A percentile compares a stretch with the other conserved stretches of the same genome.
Evolutionary conservation across 1,140 invertebrate species (phyloP).

Genomic region (Heliconius hewitsoni): DNA sequence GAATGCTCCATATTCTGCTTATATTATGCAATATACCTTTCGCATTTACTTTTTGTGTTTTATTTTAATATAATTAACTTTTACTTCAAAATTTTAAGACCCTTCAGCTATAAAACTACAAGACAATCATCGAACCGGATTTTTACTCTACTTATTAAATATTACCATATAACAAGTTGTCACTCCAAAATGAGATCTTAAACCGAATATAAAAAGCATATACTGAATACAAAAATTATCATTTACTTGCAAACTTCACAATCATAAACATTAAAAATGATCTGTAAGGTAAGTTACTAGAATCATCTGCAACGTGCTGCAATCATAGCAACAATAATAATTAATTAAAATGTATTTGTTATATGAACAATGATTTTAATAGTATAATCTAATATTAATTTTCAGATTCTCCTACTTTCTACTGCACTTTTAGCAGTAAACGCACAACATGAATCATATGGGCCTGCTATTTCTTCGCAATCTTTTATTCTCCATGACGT

Average conservation of each 20-base stretch:
- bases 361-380: not conserved
- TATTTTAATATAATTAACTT: slow-evolving; percentile 12
- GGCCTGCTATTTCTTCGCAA: slow-evolving; percentile 29
- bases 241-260: slow-evolving; percentile 17
- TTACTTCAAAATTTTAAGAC: not conserved
- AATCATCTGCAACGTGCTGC: not conserved
- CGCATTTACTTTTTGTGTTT: slow-evolving; percentile 46
- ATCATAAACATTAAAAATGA: slow-evolving; percentile 40
- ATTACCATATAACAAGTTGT: slow-evolving; percentile 11
- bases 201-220: slow-evolving; percentile 36
- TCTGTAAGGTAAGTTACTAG: slow-evolving; percentile 47
- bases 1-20: slow-evolving; percentile 63
- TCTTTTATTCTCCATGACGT: slow-evolving; percentile 27
- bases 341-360: not conserved
- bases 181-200: slow-evolving; percentile 27
- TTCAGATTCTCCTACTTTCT: slow-evolving; percentile 44
- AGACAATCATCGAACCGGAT: slow-evolving; percentile 24
- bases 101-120: slow-evolving; percentile 8
- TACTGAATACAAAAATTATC: slow-evolving; percentile 25
- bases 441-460: slow-evolving; percentile 27
- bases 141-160: slow-evolving; percentile 26
- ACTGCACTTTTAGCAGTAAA: slow-evolving; percentile 28
- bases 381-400: slow-evolving; percentile 11
- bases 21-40: slow-evolving; percentile 63
- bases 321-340: not conserved